These are phyloP conservation scores for Noctuana brunneofusca DNA, from an alignment of 2,888 invertebrate genomes.

Conservation along the genomic window DNA sequence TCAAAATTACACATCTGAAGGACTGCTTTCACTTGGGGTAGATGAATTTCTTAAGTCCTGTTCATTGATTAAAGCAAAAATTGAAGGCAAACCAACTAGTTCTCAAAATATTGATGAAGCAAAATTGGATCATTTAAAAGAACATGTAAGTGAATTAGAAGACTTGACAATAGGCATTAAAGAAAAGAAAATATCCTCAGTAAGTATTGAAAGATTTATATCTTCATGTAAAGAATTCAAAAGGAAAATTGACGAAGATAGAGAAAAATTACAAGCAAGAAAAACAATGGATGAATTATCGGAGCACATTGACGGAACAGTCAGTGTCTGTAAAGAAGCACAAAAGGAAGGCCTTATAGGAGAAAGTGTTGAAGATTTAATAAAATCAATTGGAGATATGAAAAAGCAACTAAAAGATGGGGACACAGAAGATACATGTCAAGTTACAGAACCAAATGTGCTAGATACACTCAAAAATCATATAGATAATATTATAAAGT, in stretches of 20 bases:
- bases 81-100: slow-evolving; percentile 38
- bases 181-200: slow-evolving; percentile 38
- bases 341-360: slow-evolving; percentile 46
- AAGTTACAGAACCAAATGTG: slow-evolving; percentile 32
- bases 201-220: slow-evolving; percentile 46
- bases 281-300: slow-evolving; percentile 40
- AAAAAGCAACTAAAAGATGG: slow-evolving; percentile 41
- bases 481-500: slow-evolving; percentile 45
- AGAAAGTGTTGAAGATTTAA: slow-evolving; percentile 47
- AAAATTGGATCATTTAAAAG: slow-evolving; percentile 42
- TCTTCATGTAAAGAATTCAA: slow-evolving; percentile 46
- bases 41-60: slow-evolving; percentile 48
- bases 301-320: slow-evolving; percentile 45
- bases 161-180: slow-evolving; percentile 40
- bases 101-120: slow-evolving; percentile 30
- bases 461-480: slow-evolving; percentile 43
- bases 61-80: slow-evolving; percentile 44
- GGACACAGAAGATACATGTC: slow-evolving; percentile 2
- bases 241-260: slow-evolving; percentile 43
- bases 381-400: slow-evolving; percentile 49
- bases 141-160: slow-evolving; percentile 44
- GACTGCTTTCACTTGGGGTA: slow-evolving; percentile 42
- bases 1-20: slow-evolving; percentile 44
- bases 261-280: slow-evolving; percentile 35
- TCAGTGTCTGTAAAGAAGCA: slow-evolving; percentile 45